Evolutionary conservation across 2,888 invertebrate genomes (phyloP), one percentile per base, ranked within the genome.

Genomic region (Cerastis leucographa): DNA sequence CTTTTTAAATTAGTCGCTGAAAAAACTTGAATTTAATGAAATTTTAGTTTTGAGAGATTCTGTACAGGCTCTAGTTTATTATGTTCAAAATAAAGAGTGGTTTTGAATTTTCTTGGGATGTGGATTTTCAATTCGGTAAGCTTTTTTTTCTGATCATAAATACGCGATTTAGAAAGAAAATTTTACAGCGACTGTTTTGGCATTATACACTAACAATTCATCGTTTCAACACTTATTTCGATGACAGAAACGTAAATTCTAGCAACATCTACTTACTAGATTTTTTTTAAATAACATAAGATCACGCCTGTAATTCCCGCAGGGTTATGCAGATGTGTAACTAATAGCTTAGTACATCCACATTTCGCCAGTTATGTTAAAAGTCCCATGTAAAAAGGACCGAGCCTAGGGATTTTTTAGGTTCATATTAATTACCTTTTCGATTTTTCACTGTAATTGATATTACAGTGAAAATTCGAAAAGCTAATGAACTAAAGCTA

Each of bases 1-100:
- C 40, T 65, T 56, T 59, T 25, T 19, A 71, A 61, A 8, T 19
- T 35, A 22, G 49, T 61, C 40, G 54, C 59, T 59, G 59, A 69
- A 56, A n/a, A n/a, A n/a, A n/a, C n/a, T n/a, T n/a, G n/a, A n/a
- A n/a, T n/a, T n/a, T n/a, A 4, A 44, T 59, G 17, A 3, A 11
- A 3, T 35, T n/a, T 6, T 5, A 8, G 12, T n/a, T 49, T 76
- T 56, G 22, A 46, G 2, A 46, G 2, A 22, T 59, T 25, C 0
- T 11, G 35, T 2, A 7, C 0, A n/a, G n/a, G n/a, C n/a, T n/a
- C n/a, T n/a, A n/a, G n/a, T 25, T 56, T 25, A 25, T 25, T 25
- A 1, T 25, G 56, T 56, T 54, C 8, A 54, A 12, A 54, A n/a
- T 56, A 7, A 14, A 2, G 25, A 25, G 25, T 19, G 1, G 9